Conservation (phyloP, 2,113 vertebrate genomes). For the Podarcis cretensis region DNA sequence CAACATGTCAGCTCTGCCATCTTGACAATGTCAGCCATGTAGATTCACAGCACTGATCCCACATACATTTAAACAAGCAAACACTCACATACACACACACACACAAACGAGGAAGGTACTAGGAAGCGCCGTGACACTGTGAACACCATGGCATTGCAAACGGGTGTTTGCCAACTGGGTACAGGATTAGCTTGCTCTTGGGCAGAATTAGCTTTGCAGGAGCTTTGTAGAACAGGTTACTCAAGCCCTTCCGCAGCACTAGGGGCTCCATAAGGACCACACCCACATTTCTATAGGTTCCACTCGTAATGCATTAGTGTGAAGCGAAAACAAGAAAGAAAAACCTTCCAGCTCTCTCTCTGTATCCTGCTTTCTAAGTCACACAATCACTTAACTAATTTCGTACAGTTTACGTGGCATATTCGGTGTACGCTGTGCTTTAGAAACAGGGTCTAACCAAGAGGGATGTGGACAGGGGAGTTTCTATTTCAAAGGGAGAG, state of each 20-base stretch:
- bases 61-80: not conserved
- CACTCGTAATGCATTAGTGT: not conserved
- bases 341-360: not conserved
- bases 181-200: not conserved
- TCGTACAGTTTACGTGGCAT: not conserved
- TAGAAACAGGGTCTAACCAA: not conserved
- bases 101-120: not conserved
- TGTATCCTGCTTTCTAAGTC: not conserved
- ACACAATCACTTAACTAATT: slow-evolving; percentile 8
- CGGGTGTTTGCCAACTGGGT: not conserved
- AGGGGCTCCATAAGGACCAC: not conserved
- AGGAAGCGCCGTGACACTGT: not conserved
- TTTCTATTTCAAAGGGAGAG: not conserved
- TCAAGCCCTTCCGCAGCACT: not conserved
- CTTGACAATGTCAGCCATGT: no score
- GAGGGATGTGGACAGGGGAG: not conserved
- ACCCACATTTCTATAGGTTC: not conserved
- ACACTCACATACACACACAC: not conserved
- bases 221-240: not conserved
- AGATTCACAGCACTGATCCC: not conserved
- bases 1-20: not conserved
- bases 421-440: not conserved
- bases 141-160: not conserved
- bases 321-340: not conserved
- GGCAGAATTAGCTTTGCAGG: not conserved